Conservation (phyloP, 2,113 vertebrate genomes). For the Sinocyclocheilus anshuiensis region DNA sequence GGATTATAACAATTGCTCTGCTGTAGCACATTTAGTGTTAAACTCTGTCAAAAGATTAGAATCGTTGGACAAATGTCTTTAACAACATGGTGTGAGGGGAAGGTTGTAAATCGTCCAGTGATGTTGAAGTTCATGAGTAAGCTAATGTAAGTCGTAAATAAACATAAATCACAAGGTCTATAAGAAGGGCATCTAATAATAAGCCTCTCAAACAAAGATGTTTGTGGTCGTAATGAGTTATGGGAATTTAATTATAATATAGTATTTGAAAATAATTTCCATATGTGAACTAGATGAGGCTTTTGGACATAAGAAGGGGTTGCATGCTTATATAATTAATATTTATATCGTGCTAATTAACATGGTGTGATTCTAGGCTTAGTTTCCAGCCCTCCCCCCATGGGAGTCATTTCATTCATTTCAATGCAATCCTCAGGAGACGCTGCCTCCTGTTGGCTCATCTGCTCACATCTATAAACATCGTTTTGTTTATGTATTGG, state of each 20-base stretch:
- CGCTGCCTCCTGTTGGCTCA: constrained; percentile 1
- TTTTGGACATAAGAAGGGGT: neutral
- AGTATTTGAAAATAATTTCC: neutral
- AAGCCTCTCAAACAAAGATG: neutral
- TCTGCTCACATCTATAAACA: constrained; percentile 25
- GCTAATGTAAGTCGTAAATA: neutral
- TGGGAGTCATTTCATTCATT: neutral
- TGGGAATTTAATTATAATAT: neutral
- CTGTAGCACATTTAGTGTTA: neutral
- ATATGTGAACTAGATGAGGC: neutral
- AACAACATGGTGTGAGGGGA: neutral
- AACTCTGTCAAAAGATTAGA: neutral
- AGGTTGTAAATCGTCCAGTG: constrained; percentile 5
- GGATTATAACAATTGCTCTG: neutral
- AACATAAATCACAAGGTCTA: neutral
- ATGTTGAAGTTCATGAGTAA: neutral
- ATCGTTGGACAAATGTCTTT: neutral
- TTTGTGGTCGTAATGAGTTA: neutral
- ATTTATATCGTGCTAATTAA: constrained; percentile 16
- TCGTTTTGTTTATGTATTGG: neutral
- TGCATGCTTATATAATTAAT: neutral
- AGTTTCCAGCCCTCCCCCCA: constrained; percentile 13
- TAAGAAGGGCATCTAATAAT: neutral
- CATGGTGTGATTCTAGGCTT: constrained; percentile 17
- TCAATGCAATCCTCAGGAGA: constrained; percentile 6